Evolutionary conservation across 2,113 vertebrate genomes (phyloP).

Genomic region (Corythoichthys intestinalis): DNA sequence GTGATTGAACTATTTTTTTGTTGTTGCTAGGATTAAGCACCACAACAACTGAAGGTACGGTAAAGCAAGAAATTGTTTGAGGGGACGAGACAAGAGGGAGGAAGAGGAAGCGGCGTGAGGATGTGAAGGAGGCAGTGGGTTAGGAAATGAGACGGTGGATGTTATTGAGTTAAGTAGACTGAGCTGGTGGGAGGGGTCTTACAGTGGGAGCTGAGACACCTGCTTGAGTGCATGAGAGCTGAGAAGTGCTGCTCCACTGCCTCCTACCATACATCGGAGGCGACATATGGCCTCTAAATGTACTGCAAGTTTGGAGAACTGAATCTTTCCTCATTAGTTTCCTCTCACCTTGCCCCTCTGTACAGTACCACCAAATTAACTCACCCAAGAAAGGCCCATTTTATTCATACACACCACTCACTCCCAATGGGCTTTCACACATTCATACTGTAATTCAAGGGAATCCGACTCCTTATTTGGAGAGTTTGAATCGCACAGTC

Average conservation of each 20-base stretch:
- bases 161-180: slow-evolving; percentile 64
- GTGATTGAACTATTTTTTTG: slow-evolving; percentile 42
- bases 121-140: slow-evolving; percentile 15
- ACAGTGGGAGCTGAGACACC: slow-evolving; percentile 33
- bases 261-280: slow-evolving; percentile 40
- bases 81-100: slow-evolving; percentile 22
- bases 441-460: not conserved
- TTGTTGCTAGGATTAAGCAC: slow-evolving; percentile 27
- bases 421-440: slow-evolving; percentile 42
- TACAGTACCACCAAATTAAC: slow-evolving; percentile 57
- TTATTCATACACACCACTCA: slow-evolving; percentile 41
- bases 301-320: slow-evolving; percentile 50
- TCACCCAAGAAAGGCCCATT: slow-evolving; percentile 57
- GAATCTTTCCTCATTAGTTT: not conserved
- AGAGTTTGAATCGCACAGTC: no score
- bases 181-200: slow-evolving; percentile 33
- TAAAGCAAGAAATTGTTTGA: slow-evolving; percentile 15
- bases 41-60: slow-evolving; percentile 9
- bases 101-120: slow-evolving; percentile 27
- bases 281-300: slow-evolving; percentile 65
- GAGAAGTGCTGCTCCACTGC: slow-evolving; percentile 29
- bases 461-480: no score
- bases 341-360: slow-evolving; percentile 1
- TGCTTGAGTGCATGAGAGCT: slow-evolving; percentile 36
- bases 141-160: slow-evolving; percentile 46